Percentiles rank a stretch among this genome's conserved stretches.
Evolutionary conservation across 2,113 vertebrate species (phyloP).

Genomic region (Rana temporaria): DNA sequence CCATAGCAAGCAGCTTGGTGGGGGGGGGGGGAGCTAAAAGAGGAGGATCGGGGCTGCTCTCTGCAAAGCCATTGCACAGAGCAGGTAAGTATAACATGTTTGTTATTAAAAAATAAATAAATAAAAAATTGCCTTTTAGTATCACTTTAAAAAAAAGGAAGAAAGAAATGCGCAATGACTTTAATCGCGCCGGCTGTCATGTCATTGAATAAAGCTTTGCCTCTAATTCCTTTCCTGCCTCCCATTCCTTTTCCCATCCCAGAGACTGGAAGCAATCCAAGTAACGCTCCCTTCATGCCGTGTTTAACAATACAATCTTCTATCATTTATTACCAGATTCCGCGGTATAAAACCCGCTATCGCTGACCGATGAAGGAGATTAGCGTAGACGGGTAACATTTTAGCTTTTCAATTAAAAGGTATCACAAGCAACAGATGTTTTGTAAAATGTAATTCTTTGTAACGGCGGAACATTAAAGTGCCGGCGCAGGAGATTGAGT

Average conservation of each 20-base stretch:
- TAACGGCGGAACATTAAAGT: neutral
- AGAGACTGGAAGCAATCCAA: neutral
- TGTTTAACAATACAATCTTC: conserved; percentile 32
- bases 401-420: conserved; percentile 40
- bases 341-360: neutral
- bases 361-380: conserved; percentile 26
- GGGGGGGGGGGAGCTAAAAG: too few relatives aligned
- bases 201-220: neutral
- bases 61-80: too few relatives aligned
- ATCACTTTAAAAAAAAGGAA: too few relatives aligned
- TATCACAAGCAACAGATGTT: conserved; percentile 46
- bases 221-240: neutral
- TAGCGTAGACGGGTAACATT: conserved; percentile 14
- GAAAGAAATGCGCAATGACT: too few relatives aligned
- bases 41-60: too few relatives aligned
- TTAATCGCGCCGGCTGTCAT: neutral
- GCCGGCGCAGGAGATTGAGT: neutral
- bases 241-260: neutral
- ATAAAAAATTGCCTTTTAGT: neutral
- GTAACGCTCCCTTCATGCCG: neutral
- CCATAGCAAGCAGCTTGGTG: too few relatives aligned
- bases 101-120: neutral
- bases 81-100: too few relatives aligned
- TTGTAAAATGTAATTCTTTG: neutral
- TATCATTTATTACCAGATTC: neutral